These are phyloP conservation scores for Ophioderma brevispina DNA, from an alignment of 35 echinoderm and acorn worm genomes.

Conservation along the genomic window DNA sequence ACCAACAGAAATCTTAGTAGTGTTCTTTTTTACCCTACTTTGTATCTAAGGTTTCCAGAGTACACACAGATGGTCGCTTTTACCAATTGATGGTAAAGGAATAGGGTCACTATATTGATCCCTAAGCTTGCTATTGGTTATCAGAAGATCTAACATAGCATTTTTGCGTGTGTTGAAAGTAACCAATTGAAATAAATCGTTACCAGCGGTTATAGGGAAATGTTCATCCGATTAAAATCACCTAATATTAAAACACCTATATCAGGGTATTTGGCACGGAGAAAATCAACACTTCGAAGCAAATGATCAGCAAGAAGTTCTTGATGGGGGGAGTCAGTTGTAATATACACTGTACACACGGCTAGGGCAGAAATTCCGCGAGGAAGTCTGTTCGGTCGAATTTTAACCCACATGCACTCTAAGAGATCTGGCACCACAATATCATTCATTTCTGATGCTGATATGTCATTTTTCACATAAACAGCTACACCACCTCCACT, in stretches of 20 bases:
- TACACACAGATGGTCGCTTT: too few species aligned
- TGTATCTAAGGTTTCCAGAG: too few species aligned
- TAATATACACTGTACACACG: not conserved
- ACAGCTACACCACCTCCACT: not conserved
- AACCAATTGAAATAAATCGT: too few species aligned
- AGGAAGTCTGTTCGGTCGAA: not conserved
- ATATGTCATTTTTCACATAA: constrained; percentile 4
- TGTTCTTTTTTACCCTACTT: too few species aligned
- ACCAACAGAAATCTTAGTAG: too few species aligned
- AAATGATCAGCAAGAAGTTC: not conserved
- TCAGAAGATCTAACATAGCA: too few species aligned
- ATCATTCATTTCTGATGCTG: not conserved
- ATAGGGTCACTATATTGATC: too few species aligned
- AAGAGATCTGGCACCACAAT: not conserved
- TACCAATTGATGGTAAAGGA: too few species aligned
- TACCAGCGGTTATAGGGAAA: too few species aligned
- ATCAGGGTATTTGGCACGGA: not conserved
- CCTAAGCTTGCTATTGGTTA: too few species aligned
- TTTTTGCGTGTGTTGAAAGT: too few species aligned
- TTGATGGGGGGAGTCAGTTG: constrained; percentile 4
- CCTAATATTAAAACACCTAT: not conserved
- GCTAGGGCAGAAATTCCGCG: not conserved
- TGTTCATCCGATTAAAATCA: not conserved
- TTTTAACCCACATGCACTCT: constrained; percentile 8
- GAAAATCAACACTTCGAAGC: not conserved